phyloP scores from a whole-genome alignment of 2,797 vertebrate species.

The Pseudochaenichthys georgianus region DNA sequence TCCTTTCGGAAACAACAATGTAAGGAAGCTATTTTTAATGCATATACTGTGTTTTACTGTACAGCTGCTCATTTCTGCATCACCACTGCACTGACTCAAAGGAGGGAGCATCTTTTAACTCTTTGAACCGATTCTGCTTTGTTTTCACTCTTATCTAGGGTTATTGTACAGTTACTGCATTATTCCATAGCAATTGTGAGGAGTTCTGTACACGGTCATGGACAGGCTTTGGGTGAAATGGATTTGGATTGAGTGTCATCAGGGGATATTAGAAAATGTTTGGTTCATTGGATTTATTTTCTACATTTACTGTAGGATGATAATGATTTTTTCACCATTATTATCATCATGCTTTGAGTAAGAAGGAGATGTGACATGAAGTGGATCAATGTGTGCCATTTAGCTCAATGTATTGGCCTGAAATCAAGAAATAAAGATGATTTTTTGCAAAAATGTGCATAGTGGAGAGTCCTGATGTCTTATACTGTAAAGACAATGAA shows the following conservation, averaged over 20 bases:
- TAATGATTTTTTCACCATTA: no score
- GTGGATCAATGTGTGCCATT: background rate
- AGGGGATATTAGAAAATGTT: background rate
- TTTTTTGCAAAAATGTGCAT: background rate
- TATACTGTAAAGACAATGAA: background rate
- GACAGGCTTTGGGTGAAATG: background rate
- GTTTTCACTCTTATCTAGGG: background rate
- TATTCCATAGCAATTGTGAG: background rate
- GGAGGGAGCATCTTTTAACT: constrained; percentile 10
- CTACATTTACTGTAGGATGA: background rate
- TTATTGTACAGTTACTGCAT: background rate
- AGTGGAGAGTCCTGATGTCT: background rate
- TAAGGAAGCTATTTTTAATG: constrained; percentile 41
- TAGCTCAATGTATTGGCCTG: background rate
- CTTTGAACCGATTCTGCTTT: constrained; percentile 2
- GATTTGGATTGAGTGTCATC: background rate
- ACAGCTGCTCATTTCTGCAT: constrained; percentile 42
- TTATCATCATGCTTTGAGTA: background rate
- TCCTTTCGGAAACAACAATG: constrained; percentile 26
- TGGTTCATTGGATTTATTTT: background rate
- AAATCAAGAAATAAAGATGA: background rate
- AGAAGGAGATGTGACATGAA: background rate
- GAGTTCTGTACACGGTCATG: background rate
- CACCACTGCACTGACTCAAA: constrained; percentile 2
- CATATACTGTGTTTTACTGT: constrained; percentile 41